Base-by-base conservation (phyloP, 2,797 vertebrate species). In the Acanthopagrus latus region DNA sequence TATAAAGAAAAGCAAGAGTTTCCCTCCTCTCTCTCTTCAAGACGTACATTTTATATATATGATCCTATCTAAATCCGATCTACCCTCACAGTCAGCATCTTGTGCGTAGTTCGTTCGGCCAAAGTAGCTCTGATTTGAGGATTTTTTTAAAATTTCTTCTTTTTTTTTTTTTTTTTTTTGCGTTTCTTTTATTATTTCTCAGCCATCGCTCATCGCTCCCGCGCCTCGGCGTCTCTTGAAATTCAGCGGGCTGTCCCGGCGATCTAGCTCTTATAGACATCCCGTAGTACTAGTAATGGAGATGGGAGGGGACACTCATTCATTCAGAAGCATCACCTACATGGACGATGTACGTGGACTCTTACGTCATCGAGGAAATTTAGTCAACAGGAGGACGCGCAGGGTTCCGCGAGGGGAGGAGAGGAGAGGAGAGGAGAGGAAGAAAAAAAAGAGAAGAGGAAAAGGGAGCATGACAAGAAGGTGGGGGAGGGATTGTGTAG, bases 251-350 rank as follows among this genome's bases (percentile, higher is more conserved):
- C 84, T 94, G 93, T 94, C 93, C 93, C 94, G 86, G 90, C 74
- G 89, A 89, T 91, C 87, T 90, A 33, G 93, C 91, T 95, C 95
- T 96, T 96, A 96, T 96, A 96, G 95, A 94, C 89, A 93, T 86
- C 86, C 93, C 87, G 94, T 95, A 95, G 94, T 95, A 95, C 93
- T 95, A 95, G 95, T 86, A 90, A 93, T 89, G 90, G 88, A 84
- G 91, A 88, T 84, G 91, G 91, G 92, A 91, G 94, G 93, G 92
- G 93, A 93, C 89, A 83, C 93, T 95, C 95, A 96, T 96, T 96
- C 95, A 95, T 95, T 94, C 93, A 95, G 89, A 94, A 94, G 93
- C 94, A 95, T 94, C 95, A 95, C 93, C 94, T 91, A 85, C 93
- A 89, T 88, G 82, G 85, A 89, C 83, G 38, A 93, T 88, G 88